A percentile compares a stretch with the other conserved stretches of the same genome.
Evolutionary conservation across 2,113 vertebrate species (phyloP).

Genomic region (Bos taurus): DNA sequence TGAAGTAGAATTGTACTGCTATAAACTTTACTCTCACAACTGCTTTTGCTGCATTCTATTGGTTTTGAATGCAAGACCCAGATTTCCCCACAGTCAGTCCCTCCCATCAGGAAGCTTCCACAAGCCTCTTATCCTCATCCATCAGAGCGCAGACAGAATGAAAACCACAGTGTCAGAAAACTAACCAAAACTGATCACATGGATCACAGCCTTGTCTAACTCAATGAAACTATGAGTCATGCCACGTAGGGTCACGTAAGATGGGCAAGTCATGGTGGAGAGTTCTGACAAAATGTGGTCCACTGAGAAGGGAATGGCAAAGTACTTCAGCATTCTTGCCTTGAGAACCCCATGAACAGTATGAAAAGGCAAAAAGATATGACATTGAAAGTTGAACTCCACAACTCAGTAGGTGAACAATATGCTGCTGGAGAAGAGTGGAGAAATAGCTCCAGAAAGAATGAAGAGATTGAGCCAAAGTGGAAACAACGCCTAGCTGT

Average conservation of each 20-base stretch:
- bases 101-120: not conserved
- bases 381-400: not conserved
- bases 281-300: not conserved
- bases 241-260: not conserved
- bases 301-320: not conserved
- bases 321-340: not conserved
- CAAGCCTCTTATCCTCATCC: not conserved
- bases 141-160: not conserved
- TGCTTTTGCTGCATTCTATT: not conserved
- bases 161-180: not conserved
- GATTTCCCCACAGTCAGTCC: not conserved
- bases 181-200: not conserved
- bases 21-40: not conserved
- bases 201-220: not conserved
- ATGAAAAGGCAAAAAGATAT: not conserved
- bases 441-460: not conserved
- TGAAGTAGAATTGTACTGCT: not conserved
- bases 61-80: not conserved
- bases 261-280: not conserved
- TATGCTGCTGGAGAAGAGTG: not conserved
- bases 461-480: not conserved
- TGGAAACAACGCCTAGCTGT: not conserved
- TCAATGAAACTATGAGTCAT: not conserved
- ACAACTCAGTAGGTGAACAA: not conserved
- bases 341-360: not conserved